These are phyloP conservation scores for Oenanthe oenanthe DNA, from an alignment of 2,113 vertebrate species.

Conservation along the genomic window DNA sequence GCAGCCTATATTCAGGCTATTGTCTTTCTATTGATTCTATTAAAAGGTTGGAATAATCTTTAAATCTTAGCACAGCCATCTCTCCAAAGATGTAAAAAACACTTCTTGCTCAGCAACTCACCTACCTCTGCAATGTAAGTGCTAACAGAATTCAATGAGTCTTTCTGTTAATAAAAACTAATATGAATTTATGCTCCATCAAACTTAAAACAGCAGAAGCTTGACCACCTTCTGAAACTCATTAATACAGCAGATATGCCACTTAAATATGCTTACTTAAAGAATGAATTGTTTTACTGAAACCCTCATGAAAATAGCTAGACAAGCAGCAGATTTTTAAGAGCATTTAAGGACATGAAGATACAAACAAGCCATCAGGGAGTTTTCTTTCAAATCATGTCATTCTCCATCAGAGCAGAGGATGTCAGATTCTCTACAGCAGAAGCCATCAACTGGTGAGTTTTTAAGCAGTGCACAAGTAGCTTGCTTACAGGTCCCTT, in stretches of 20 bases:
- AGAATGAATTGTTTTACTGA: background rate
- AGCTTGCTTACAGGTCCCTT: background rate
- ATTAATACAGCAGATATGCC: background rate
- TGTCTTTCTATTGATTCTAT: background rate
- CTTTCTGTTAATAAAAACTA: background rate
- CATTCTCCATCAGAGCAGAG: background rate
- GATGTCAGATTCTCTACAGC: background rate
- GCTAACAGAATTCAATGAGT: background rate
- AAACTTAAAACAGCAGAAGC: background rate
- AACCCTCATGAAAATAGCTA: background rate
- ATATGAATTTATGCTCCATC: background rate
- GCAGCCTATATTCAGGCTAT: background rate
- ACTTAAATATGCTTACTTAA: background rate
- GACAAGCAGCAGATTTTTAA: background rate
- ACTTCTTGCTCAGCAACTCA: background rate
- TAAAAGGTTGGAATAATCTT: background rate
- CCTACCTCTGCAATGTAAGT: background rate
- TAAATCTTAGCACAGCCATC: background rate
- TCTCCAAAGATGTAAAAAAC: background rate
- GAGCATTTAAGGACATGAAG: background rate
- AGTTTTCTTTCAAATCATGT: background rate
- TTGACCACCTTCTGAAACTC: background rate
- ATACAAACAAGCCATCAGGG: background rate
- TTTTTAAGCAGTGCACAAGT: conserved; percentile 7
- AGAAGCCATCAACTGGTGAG: background rate